phyloP scores from a whole-genome alignment of 2,797 vertebrate genomes.

The Sebastes dallii region DNA sequence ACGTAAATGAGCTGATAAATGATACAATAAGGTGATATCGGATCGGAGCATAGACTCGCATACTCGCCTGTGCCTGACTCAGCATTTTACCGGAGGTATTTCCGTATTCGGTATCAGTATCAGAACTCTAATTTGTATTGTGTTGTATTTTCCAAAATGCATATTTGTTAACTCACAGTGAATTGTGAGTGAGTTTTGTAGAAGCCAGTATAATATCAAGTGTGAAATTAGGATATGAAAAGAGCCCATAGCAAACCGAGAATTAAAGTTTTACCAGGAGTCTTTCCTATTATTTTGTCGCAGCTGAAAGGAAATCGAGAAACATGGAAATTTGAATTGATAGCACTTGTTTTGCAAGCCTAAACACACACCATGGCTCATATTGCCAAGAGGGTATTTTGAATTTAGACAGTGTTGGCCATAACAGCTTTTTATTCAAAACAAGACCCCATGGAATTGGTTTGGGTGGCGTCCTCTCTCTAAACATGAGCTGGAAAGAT shows the following conservation, averaged over 20 bases:
- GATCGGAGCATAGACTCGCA: neutral
- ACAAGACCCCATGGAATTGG: conserved; percentile 44
- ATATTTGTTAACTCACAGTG: neutral
- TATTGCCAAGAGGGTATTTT: conserved; percentile 36
- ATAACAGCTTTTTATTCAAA: conserved; percentile 60
- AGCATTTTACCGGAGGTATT: neutral
- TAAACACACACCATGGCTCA: conserved; percentile 1
- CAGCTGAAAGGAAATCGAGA: conserved; percentile 11
- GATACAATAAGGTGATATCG: too few relatives aligned
- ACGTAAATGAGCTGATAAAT: neutral
- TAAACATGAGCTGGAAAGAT: conserved; percentile 54
- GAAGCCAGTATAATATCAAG: neutral
- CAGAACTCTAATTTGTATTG: neutral
- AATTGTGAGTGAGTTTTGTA: neutral
- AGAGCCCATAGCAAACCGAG: neutral
- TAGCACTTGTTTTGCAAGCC: conserved; percentile 41
- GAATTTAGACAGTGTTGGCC: conserved; percentile 52
- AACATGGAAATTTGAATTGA: conserved; percentile 30
- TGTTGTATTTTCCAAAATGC: neutral
- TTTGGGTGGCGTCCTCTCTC: conserved; percentile 52
- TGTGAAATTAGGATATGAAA: neutral
- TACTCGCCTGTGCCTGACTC: neutral
- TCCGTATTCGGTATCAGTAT: neutral
- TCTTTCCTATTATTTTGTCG: conserved; percentile 18
- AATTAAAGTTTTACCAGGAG: neutral